Base-by-base conservation (phyloP, 2,888 invertebrate species). In the Branchipolynoe longqiensis region DNA sequence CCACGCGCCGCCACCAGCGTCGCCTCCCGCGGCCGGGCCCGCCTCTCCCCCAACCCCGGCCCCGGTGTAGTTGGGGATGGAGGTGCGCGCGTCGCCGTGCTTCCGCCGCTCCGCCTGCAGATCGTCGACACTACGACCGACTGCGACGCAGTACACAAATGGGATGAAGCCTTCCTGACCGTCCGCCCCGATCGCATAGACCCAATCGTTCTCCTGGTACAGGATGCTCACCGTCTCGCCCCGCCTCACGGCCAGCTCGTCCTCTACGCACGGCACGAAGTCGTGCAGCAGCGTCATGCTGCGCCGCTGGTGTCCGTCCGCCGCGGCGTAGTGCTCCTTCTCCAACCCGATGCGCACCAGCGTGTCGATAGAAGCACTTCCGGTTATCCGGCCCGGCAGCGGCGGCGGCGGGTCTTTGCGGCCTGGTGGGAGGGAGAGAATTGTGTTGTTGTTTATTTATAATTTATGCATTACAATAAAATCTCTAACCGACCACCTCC, bases 121-220 rank as follows among this genome's bases (percentile, higher is more conserved):
- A n/a, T 69, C 69, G 69, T 84, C 84, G 1, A 64, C 54, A 48
- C 48, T 69, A 31, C 64, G 41, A n/a, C 58, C 74, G 31, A 81
- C 36, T n/a, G 97, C 97, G 0, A 97, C 97, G 92, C 98, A 98
- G 93, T 98, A 98, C 0, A 97, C 97, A 93, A 97, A 97, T 0
- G 98, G 98, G 90, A 98, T 98, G 92, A 98, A 98, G 0, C 98
- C 98, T 94, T 98, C 98, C 92, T 97, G 96, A 54, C 97, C 95
- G 28, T 97, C 97, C 22, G 97, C 97, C 18, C 97, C 96, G 1
- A 98, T 97, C 0, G 98, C 98, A 94, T 98, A 98, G 12, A 98
- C 98, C 98, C 98, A 98, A 94, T 98, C 98, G 92, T 98, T 98
- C 94, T 98, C 98, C 89, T 98, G 95, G 94, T 98, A 98, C 87